Evolutionary conservation across 2,888 invertebrate genomes (phyloP), one percentile per base, ranked within the genome.

Genomic region (Tenthredo notha): DNA sequence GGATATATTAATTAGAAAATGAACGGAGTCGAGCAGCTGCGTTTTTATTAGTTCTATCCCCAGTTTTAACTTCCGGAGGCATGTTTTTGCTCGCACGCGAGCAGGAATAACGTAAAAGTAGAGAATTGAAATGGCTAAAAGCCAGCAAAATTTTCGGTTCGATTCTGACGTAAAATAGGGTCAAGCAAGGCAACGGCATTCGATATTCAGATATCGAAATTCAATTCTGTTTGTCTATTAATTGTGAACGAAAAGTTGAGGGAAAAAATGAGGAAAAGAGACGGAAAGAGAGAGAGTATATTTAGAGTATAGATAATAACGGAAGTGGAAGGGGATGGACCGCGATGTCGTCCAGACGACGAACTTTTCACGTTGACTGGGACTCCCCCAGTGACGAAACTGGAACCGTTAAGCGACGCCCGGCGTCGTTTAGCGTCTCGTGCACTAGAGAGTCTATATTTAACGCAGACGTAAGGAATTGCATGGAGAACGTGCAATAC

Each of bases 331-430:
- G 77, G 77, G 78, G 84, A 50, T 65, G 61, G 70, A 87, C 37
- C 61, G 90, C 89, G 78, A 90, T 90, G 90, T 85, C 87, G 65
- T 87, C 89, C 25, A 91, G 90, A 75, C 89, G 92, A 84, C 87
- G 90, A 72, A 92, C 90, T 2, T 91, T 90, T 65, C 91, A 91
- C 93, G 92, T 96, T 87, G 97, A 97, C 91, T 97, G 96, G 96
- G 96, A 97, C 92, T 96, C 96, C 37, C 96, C 96, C 58, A 96
- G 96, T 37, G 94, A 95, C 47, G 95, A 95, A 91, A 97, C 96
- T 0, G 96, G 96, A 18, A 97, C 97, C 1, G 96, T 97, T 4
- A 96, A 96, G 91, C 94, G 96, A 88, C 94, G 96, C 87, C 95
- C 96, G 84, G 94, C 94, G 47, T 96, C 96, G 0, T 94, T 94